Base-by-base conservation (phyloP, 2,113 vertebrate genomes). In the Sorex fumeus region DNA sequence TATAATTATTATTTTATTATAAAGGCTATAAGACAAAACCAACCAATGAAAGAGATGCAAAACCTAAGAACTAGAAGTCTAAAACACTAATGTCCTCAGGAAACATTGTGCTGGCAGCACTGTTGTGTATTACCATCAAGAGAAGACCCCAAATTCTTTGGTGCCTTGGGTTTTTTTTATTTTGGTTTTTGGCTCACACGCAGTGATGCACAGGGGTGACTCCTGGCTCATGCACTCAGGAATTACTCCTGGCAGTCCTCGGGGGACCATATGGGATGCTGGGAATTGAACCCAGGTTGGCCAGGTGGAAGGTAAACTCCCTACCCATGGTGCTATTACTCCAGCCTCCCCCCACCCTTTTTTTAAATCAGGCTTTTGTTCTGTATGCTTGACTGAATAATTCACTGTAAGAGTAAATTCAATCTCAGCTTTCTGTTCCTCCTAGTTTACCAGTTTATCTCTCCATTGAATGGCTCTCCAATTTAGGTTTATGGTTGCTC, bases 31-130 rank as follows among this genome's bases (percentile, higher is more conserved):
- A 36, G 40, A 64, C 21, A 36, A 18, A 47, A 71, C 10, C 40
- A 88, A 23, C 11, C 27, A 66, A 86, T n/a, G 19, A 19, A 64
- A 91, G 50, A 76, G n/a, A 32, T 7, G 47, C 47, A 50, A 50
- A 25, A 19, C 5, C 40, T n/a, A 36, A 30, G 32, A 11, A 8
- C 10, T 70, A 76, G 19, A 3, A 32, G 25, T 43, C 45, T 70
- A 23, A 28, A 69, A n/a, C 53, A 2, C 7, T 5, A 50, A 50
- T 50, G 47, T 60, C 32, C n/a, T 72, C 69, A 67, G 53, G 72
- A 45, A 18, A 5, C 23, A 19, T 11, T 30, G 16, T 5, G 0
- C 1, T 23, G 27, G n/a, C 2, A 47, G n/a, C 3, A 23, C 36
- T 40, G 6, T 27, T 34, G 1, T 4, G 3, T 27, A 6, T 47